Conservation (phyloP, 2,888 invertebrate species). For the Lomographa bimaculata region DNA sequence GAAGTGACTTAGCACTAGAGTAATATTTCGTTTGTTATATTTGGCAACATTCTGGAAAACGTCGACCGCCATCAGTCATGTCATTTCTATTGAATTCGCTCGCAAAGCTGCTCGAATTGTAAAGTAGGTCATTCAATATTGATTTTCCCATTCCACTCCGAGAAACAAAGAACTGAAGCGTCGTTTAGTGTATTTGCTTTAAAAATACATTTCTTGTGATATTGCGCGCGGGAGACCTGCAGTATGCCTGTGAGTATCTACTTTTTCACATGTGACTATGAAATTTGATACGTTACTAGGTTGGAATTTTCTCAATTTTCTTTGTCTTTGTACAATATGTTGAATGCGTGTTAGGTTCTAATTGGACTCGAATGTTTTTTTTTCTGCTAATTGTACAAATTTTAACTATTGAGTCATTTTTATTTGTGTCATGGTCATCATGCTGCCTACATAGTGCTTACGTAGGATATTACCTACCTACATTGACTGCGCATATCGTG, state of each 20-base stretch:
- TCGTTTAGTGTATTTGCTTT: conserved; percentile 41
- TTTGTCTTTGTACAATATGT: conserved; percentile 9
- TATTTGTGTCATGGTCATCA: conserved; percentile 56
- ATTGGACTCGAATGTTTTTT: neutral
- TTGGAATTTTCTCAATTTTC: conserved; percentile 1
- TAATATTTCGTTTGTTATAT: too few relatives aligned
- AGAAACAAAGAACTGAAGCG: conserved; percentile 57
- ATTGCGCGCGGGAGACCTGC: conserved; percentile 43
- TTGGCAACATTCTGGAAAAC: conserved; percentile 46
- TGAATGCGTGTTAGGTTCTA: conserved; percentile 5
- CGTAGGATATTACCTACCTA: conserved; percentile 39
- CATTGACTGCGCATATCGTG: conserved; percentile 39
- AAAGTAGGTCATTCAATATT: conserved; percentile 74
- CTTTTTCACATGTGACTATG: conserved; percentile 56
- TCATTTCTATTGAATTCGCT: conserved; percentile 41
- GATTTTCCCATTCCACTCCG: conserved; percentile 70
- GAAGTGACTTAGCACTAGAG: conserved; percentile 2
- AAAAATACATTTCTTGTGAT: conserved; percentile 36
- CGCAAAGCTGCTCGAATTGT: conserved; percentile 49
- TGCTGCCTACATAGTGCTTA: conserved; percentile 42
- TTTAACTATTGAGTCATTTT: conserved; percentile 36
- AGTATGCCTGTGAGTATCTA: conserved; percentile 72
- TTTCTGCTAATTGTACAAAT: neutral
- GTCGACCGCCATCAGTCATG: conserved; percentile 48
- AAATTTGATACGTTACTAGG: conserved; percentile 36